phyloP scores from a whole-genome alignment of 2,797 vertebrate genomes.

The Epinephelus malabaricus region DNA sequence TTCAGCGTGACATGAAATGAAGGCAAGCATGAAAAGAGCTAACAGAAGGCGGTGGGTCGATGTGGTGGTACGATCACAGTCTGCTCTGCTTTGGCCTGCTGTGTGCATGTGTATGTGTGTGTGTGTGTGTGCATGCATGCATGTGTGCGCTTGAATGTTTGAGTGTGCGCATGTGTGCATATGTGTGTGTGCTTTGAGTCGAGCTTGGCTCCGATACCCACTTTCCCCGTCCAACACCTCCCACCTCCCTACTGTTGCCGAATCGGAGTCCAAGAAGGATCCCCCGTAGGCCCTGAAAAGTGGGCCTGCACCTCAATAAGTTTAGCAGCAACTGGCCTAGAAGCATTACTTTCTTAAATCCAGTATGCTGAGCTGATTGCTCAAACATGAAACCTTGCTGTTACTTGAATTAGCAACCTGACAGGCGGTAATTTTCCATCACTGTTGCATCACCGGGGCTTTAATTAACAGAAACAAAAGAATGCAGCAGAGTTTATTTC shows the following conservation, averaged over 20 bases:
- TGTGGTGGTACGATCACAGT: slow-evolving; percentile 66
- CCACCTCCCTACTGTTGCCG: slow-evolving; percentile 71
- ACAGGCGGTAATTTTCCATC: slow-evolving; percentile 48
- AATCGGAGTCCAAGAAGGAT: slow-evolving; percentile 66
- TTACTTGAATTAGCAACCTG: slow-evolving; percentile 35
- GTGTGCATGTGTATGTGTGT: slow-evolving; percentile 41
- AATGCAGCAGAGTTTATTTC: slow-evolving; percentile 32
- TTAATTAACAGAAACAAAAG: slow-evolving; percentile 60
- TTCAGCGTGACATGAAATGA: slow-evolving; percentile 50
- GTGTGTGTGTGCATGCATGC: slow-evolving; percentile 16
- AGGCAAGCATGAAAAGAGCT: slow-evolving; percentile 65
- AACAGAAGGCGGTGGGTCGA: slow-evolving; percentile 78
- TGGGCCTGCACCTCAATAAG: slow-evolving; percentile 59
- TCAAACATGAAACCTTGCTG: slow-evolving; percentile 37
- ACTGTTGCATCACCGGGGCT: slow-evolving; percentile 44
- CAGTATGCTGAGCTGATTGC: slow-evolving; percentile 20
- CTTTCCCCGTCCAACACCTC: slow-evolving; percentile 75
- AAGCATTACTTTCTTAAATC: slow-evolving; percentile 34
- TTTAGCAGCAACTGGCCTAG: slow-evolving; percentile 50
- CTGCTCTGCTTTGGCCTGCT: slow-evolving; percentile 73
- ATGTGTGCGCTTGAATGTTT: slow-evolving; percentile 12
- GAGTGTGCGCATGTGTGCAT: slow-evolving; percentile 31
- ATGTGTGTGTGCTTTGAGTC: slow-evolving; percentile 50
- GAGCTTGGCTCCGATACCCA: slow-evolving; percentile 64
- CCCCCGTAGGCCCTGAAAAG: slow-evolving; percentile 56